Evolutionary conservation across 1,140 invertebrate genomes (phyloP).

Genomic region (Lepidurus couesii): DNA sequence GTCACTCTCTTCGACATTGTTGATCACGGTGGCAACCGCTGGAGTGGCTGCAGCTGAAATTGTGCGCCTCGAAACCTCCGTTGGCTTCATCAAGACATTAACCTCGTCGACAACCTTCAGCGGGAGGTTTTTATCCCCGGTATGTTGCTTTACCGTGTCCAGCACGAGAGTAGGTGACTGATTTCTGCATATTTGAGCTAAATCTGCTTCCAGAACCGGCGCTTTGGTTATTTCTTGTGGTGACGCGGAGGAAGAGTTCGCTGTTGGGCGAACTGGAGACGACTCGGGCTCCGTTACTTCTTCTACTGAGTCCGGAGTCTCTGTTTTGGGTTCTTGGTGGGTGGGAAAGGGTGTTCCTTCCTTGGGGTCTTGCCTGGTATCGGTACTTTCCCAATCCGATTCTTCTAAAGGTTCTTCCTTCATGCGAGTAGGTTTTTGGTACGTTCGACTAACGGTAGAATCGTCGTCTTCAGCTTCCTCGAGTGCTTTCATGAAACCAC

Average conservation of each 20-base stretch:
- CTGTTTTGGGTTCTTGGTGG: background rate
- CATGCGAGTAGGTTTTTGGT: background rate
- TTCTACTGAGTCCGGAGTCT: background rate
- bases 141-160: too few relatives aligned
- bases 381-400: background rate
- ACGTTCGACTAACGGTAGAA: background rate
- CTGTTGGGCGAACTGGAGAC: too few relatives aligned
- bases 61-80: too few relatives aligned
- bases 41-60: background rate
- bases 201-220: too few relatives aligned
- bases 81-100: too few relatives aligned
- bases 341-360: background rate
- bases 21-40: background rate
- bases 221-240: too few relatives aligned
- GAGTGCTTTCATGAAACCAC: background rate
- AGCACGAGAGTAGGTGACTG: too few relatives aligned
- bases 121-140: too few relatives aligned
- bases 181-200: too few relatives aligned
- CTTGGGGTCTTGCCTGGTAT: background rate
- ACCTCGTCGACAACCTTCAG: too few relatives aligned
- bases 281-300: background rate
- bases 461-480: background rate
- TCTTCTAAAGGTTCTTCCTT: background rate
- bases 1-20: background rate
- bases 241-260: too few relatives aligned